These are phyloP conservation scores for Cirrhinus mrigala DNA, from an alignment of 2,797 vertebrate species.

Conservation along the genomic window DNA sequence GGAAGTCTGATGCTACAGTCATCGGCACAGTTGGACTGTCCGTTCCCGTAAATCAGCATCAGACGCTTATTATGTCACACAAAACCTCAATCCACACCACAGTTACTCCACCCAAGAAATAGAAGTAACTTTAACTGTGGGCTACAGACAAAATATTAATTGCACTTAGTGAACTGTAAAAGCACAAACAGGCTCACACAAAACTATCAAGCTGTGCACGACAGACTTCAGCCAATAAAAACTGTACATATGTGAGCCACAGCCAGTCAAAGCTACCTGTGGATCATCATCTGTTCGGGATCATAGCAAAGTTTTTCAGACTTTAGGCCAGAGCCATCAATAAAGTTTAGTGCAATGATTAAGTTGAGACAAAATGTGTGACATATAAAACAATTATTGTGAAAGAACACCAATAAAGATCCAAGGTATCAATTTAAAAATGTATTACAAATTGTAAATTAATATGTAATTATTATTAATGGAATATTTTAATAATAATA, in stretches of 20 bases:
- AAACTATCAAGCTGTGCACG: conserved; percentile 37
- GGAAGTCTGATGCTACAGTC: conserved; percentile 27
- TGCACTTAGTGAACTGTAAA: conserved; percentile 45
- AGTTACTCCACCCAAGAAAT: conserved; percentile 40
- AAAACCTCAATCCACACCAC: conserved; percentile 40
- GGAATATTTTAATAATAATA: neutral
- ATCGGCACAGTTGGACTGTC: conserved; percentile 40
- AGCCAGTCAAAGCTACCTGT: conserved; percentile 44
- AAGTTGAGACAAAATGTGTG: neutral
- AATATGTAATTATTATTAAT: neutral
- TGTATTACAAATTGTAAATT: neutral
- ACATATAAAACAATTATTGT: neutral
- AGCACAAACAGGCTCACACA: conserved; percentile 29
- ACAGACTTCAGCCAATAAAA: conserved; percentile 46
- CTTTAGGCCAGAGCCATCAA: neutral
- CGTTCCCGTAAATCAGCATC: conserved; percentile 27
- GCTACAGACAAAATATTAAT: conserved; percentile 43
- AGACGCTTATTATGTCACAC: conserved; percentile 30
- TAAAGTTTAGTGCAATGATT: neutral
- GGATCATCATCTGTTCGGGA: conserved; percentile 16
- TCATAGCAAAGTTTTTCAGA: neutral
- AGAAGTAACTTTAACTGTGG: conserved; percentile 40
- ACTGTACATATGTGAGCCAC: conserved; percentile 23
- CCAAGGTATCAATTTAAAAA: neutral
- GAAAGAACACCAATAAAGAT: neutral